Conservation (phyloP, 2,888 invertebrate genomes). For the Halocaridina rubra region DNA sequence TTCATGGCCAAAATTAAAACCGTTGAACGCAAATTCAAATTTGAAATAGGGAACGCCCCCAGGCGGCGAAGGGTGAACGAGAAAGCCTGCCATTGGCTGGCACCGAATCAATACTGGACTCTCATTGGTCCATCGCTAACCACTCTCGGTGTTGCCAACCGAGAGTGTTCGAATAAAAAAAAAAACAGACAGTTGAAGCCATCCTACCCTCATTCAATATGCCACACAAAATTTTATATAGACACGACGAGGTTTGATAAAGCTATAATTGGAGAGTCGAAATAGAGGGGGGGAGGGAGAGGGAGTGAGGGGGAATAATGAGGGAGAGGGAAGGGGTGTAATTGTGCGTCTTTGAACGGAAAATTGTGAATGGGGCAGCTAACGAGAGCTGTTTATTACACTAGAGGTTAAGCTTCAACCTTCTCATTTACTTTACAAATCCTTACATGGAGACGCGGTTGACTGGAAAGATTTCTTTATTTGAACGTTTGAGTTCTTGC, state of each 20-base stretch:
- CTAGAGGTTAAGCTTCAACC: too few species aligned
- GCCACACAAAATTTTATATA: slow-evolving; percentile 46
- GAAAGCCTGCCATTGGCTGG: slow-evolving; percentile 1
- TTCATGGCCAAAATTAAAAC: too few species aligned
- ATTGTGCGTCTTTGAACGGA: slow-evolving; percentile 58
- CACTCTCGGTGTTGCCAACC: slow-evolving; percentile 27
- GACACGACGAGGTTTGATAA: slow-evolving; percentile 36
- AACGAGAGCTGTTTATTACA: slow-evolving; percentile 55
- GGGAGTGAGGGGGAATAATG: slow-evolving; percentile 36
- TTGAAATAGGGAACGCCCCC: slow-evolving; percentile 34
- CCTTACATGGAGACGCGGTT: too few species aligned
- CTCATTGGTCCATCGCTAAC: slow-evolving; percentile 29
- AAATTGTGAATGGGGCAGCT: slow-evolving; percentile 56
- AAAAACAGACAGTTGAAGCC: too few species aligned
- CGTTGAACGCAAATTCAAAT: too few species aligned
- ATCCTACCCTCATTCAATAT: slow-evolving; percentile 57
- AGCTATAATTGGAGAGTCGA: slow-evolving; percentile 48
- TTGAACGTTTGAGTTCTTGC: too few species aligned
- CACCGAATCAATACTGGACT: slow-evolving; percentile 22
- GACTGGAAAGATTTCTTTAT: slow-evolving; percentile 45
- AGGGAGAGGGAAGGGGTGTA: slow-evolving; percentile 31
- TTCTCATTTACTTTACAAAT: too few species aligned
- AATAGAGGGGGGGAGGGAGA: slow-evolving; percentile 18
- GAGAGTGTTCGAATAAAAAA: too few species aligned
- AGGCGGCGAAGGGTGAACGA: slow-evolving; percentile 22